These are phyloP conservation scores for Smittia sp. DNA, from an alignment of 2,888 invertebrate species.

Conservation along the genomic window DNA sequence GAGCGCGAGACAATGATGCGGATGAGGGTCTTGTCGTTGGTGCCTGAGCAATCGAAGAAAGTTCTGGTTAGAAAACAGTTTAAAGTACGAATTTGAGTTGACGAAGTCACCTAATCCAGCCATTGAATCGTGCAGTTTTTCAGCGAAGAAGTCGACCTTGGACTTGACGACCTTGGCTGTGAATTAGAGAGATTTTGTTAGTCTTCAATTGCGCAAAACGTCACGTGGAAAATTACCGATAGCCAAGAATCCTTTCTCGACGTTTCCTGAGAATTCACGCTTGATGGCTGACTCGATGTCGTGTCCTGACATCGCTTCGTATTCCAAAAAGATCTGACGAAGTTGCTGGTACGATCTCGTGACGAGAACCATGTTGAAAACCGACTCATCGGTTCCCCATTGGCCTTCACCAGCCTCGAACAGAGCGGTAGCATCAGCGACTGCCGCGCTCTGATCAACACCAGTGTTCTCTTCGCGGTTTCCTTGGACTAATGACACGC, in stretches of 20 bases:
- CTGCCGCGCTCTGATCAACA: conserved; percentile 75
- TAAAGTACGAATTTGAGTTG: not conserved
- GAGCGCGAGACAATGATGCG: conserved; percentile 88
- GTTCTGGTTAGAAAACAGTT: not conserved
- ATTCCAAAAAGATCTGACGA: conserved; percentile 80
- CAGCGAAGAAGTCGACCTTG: conserved; percentile 88
- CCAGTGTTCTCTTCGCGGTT: conserved; percentile 86
- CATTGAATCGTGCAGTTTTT: conserved; percentile 86
- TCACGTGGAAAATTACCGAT: conserved; percentile 64
- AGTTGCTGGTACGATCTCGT: conserved; percentile 87
- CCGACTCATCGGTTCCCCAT: conserved; percentile 89
- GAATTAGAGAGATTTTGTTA: conserved; percentile 35
- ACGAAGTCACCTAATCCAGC: conserved; percentile 61
- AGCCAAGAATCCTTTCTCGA: conserved; percentile 82
- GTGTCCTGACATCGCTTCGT: conserved; percentile 75
- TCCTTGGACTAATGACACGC: conserved; percentile 83
- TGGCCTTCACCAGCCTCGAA: conserved; percentile 76
- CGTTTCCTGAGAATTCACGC: conserved; percentile 83
- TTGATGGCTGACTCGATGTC: conserved; percentile 82
- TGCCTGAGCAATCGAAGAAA: conserved; percentile 53
- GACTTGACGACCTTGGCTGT: conserved; percentile 85
- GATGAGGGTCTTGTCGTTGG: conserved; percentile 88
- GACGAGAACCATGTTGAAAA: conserved; percentile 81
- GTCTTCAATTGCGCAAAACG: conserved; percentile 9
- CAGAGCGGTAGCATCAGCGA: conserved; percentile 77